Conservation (phyloP, 1,140 invertebrate species). For the Batillaria attramentaria region DNA sequence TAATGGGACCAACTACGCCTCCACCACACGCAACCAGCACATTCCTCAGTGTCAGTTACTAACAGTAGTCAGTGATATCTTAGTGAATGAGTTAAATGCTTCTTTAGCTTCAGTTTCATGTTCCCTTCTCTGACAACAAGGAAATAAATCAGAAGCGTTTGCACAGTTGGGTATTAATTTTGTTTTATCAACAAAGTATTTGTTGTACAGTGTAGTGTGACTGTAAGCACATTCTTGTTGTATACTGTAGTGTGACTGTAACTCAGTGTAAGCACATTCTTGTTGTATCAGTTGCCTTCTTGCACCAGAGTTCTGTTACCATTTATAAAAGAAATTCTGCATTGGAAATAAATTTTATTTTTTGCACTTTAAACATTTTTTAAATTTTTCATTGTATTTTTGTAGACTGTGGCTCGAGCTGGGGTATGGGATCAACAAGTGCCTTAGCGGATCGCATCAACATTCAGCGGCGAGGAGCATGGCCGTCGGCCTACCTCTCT, state of each 20-base stretch:
- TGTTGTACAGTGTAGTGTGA: too few species aligned
- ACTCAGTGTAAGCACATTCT: too few species aligned
- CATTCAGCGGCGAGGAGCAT: constrained; percentile 72
- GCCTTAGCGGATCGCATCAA: constrained; percentile 74
- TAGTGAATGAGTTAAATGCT: not conserved
- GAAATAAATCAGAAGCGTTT: not conserved
- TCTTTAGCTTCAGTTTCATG: not conserved
- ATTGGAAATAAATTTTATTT: too few species aligned
- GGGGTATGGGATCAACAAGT: constrained; percentile 73
- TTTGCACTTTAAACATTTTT: too few species aligned
- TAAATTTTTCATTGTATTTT: too few species aligned
- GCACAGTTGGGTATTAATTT: not conserved
- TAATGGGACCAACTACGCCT: constrained; percentile 71
- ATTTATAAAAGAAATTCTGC: too few species aligned
- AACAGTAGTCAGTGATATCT: too few species aligned
- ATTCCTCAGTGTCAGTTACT: constrained; percentile 52
- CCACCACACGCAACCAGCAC: constrained; percentile 72
- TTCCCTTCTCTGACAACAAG: not conserved
- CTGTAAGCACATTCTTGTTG: too few species aligned
- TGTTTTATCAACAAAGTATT: not conserved
- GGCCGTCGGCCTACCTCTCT: constrained; percentile 73
- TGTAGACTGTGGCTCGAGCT: constrained; percentile 75
- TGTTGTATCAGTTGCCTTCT: too few species aligned
- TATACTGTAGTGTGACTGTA: not conserved
- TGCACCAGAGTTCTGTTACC: too few species aligned